phyloP scores from a whole-genome alignment of 2,113 vertebrate genomes.

The Pipa parva region DNA sequence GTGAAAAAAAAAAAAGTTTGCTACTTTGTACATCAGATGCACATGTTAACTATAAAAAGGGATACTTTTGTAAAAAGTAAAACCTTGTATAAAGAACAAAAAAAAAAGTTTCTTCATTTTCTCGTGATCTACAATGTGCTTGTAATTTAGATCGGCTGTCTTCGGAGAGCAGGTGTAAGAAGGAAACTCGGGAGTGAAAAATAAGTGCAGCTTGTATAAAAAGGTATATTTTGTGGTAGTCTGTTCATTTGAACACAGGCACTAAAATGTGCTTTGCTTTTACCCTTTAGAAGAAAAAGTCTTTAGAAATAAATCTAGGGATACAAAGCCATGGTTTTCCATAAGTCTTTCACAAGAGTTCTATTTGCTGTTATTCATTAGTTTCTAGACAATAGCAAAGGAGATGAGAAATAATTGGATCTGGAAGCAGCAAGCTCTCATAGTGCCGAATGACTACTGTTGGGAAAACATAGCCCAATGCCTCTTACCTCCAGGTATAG shows the following conservation, averaged over 20 bases:
- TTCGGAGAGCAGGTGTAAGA: conserved; percentile 60
- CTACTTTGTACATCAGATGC: conserved; percentile 89
- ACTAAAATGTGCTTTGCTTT: conserved; percentile 58
- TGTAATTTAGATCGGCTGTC: conserved; percentile 67
- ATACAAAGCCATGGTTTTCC: conserved; percentile 72
- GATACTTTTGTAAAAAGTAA: conserved; percentile 85
- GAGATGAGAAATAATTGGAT: conserved; percentile 50
- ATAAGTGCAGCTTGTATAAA: conserved; percentile 59
- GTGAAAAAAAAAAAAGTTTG: conserved; percentile 75
- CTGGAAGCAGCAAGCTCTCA: conserved; percentile 48
- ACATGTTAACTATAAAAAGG: conserved; percentile 81
- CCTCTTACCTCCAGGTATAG: neutral
- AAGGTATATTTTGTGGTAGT: conserved; percentile 62
- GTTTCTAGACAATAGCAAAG: conserved; percentile 54
- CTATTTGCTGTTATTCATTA: conserved; percentile 51
- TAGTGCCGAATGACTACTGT: conserved; percentile 51
- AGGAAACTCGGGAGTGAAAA: conserved; percentile 49
- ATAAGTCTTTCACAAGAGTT: conserved; percentile 55
- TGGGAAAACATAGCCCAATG: neutral
- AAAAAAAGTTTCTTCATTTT: conserved; percentile 73
- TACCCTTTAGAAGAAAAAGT: conserved; percentile 60
- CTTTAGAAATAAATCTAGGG: conserved; percentile 58
- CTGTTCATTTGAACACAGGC: conserved; percentile 59
- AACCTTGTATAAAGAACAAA: conserved; percentile 81
- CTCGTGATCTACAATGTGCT: conserved; percentile 73